Base-by-base conservation (phyloP, 2,888 invertebrate genomes). In the Alcis repandata region DNA sequence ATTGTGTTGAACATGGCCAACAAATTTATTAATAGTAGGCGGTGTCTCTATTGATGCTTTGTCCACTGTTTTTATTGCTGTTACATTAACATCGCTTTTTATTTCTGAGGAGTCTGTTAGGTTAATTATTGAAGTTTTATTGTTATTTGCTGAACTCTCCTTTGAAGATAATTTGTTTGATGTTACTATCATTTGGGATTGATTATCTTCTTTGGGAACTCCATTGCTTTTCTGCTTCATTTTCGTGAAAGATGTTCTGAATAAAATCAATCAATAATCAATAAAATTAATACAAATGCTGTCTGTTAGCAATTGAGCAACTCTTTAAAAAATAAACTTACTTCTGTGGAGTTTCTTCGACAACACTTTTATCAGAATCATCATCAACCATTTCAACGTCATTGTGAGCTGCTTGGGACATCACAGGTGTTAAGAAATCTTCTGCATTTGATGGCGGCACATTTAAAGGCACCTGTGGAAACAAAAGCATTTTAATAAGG, bases 341-440 rank as follows among this genome's bases (percentile, higher is more conserved):
- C 93, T 93, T 93, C 75, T 93, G 93, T 62, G 93, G 93, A 57
- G 93, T 94, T 63, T 93, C 93, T 77, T 93, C 93, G 22, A 93
- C 90, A 32, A 93, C 80, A 77, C 90, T 89, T 67, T 79, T 84
- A 69, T 90, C 91, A 41, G 86, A 89, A 69, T 86, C 89, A 66
- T 89, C 87, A 71, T 83, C 76, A 10, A 79, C 74, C 70, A 59
- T 61, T 45, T 68, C 60, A 67, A 51, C 72, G 52, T 75, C 60
- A 57, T 71, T 63, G 59, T 67, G 71, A 58, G 66, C 68, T 22
- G 69, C 62, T 15, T 68, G 73, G 15, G 68, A 76, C 65, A 79
- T 68, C 6, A 82, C 80, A 20, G 89, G 87, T 15, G 89, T 88
- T 36, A 89, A 66, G 10, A 84, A 75, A 17, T 84, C 82, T 27